Evolutionary conservation across 1,140 invertebrate genomes (phyloP), one percentile per base, ranked within the genome.

Genomic region (Trachelipus rathkii): DNA sequence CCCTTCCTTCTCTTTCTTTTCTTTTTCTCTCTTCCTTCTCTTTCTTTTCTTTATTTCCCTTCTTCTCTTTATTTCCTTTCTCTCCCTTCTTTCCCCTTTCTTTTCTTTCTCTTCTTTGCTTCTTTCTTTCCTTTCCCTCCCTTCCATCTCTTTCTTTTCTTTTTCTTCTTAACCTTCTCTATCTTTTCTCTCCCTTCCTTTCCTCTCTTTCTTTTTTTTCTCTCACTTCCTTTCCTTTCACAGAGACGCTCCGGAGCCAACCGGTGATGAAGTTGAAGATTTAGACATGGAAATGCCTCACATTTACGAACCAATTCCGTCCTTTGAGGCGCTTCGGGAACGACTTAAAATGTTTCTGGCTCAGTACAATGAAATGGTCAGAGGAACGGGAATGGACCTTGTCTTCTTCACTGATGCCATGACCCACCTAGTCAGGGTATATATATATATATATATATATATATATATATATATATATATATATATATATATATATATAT

Each of bases 341-440:
- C 87, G 96, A 77, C 87, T 98, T 70, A 90, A 93, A 82, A 96
- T 96, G 93, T 98, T 97, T 85, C 87, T 97, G 78, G 88, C 92
- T 15, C 95, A 97, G 85, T 97, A 95, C 84, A 98, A 98, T 87
- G 96, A 98, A 88, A 96, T 95, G 89, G 93, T 97, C 75, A 88
- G 96, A 82, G 95, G 96, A 0, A 91, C 92, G 78, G 94, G 94
- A 66, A 97, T 98, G 95, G 96, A 98, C 87, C 87, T 98, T 24
- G 96, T 98, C n/a, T 98, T 98, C 86, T 98, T 98, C 84, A 93
- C 93, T n/a, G 96, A 98, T 86, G 96, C 96, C 19, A 98, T 98
- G 92, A 87, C 94, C 66, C 95, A 98, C 88, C 86, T 98, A 77
- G 93, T 98, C 13, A 97, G 96, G 80, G 86, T 87, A 33, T 33